These are phyloP conservation scores for Brachionus sp. DNA, from an alignment of 1,140 invertebrate genomes.

Conservation along the genomic window DNA sequence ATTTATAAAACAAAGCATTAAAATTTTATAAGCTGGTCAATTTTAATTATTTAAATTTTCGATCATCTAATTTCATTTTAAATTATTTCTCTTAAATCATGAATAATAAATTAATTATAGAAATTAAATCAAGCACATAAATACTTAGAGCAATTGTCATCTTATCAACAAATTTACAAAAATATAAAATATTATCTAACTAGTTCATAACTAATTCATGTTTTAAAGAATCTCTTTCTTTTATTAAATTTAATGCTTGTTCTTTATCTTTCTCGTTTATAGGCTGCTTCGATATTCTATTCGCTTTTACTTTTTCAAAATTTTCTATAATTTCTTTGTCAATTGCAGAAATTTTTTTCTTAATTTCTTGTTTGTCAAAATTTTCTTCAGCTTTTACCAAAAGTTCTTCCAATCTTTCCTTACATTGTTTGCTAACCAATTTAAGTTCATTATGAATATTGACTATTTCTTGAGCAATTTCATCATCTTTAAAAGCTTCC, in stretches of 20 bases:
- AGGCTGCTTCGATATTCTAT: background rate
- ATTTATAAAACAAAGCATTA: too few species aligned
- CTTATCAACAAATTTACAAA: background rate
- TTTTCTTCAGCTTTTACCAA: background rate
- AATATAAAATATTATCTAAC: background rate
- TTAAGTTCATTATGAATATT: slow-evolving; percentile 23
- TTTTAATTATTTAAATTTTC: too few species aligned
- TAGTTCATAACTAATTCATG: background rate
- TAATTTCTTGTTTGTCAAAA: slow-evolving; percentile 1
- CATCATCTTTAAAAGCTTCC: background rate
- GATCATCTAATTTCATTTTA: background rate
- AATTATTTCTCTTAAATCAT: background rate
- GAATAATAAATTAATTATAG: background rate
- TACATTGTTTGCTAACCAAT: slow-evolving; percentile 29
- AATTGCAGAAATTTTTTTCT: background rate
- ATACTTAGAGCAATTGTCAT: background rate
- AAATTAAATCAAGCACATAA: background rate
- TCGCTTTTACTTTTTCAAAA: background rate
- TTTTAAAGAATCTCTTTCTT: slow-evolving; percentile 27
- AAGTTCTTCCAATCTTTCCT: background rate
- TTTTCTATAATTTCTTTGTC: slow-evolving; percentile 16
- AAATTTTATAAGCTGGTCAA: too few species aligned
- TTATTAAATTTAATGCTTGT: background rate
- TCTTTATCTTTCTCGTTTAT: slow-evolving; percentile 27
- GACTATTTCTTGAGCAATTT: slow-evolving; percentile 18